Conservation (phyloP, 2,888 invertebrate species). For the Macropis europaea region DNA sequence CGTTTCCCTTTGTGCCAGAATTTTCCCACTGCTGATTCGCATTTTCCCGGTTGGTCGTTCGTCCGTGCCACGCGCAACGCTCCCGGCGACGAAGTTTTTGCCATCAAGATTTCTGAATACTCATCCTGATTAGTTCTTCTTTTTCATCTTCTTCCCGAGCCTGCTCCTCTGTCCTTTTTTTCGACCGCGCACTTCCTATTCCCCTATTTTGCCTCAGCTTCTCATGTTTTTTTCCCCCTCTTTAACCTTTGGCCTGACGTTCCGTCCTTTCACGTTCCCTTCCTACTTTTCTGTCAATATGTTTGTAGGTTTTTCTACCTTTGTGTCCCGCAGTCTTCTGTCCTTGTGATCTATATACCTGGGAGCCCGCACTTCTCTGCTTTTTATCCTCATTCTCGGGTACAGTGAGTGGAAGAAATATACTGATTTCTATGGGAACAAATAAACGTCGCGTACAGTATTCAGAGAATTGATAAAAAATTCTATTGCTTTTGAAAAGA, state of each 20-base stretch:
- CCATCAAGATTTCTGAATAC: constrained; percentile 50
- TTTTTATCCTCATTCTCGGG: too few relatives aligned
- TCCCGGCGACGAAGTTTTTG: constrained; percentile 20
- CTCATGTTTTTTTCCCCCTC: background rate
- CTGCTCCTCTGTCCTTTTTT: background rate
- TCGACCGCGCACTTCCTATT: background rate
- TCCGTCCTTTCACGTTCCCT: too few relatives aligned
- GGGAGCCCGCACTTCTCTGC: too few relatives aligned
- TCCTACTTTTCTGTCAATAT: too few relatives aligned
- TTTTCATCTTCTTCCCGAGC: background rate
- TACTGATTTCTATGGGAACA: too few relatives aligned
- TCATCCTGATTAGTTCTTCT: constrained; percentile 52
- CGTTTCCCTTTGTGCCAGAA: constrained; percentile 24
- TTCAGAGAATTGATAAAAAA: too few relatives aligned
- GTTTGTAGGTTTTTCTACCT: too few relatives aligned
- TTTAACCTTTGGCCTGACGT: too few relatives aligned
- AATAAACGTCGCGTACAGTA: too few relatives aligned
- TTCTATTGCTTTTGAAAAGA: too few relatives aligned
- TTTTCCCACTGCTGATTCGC: constrained; percentile 24
- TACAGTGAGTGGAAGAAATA: too few relatives aligned
- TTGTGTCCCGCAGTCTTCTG: background rate
- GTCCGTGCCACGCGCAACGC: constrained; percentile 33
- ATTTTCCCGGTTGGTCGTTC: constrained; percentile 37
- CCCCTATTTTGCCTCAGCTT: background rate
- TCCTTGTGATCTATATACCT: too few relatives aligned